Base-by-base conservation (phyloP, 2,888 invertebrate species). In the Anthrax anthrax region DNA sequence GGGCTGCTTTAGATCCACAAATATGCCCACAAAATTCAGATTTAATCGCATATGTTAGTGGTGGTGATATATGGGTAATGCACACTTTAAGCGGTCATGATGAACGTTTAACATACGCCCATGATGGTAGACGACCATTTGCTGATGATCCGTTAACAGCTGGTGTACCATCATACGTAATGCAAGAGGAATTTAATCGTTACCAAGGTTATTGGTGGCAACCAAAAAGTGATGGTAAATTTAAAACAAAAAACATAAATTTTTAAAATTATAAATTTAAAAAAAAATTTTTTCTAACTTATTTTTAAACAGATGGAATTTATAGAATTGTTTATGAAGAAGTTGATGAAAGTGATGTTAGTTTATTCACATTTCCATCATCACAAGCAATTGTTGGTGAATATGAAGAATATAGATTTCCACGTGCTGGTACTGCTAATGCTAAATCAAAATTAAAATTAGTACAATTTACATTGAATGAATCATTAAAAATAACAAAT, bases 191-290 rank as follows among this genome's bases (percentile, higher is more conserved):
- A 70, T 96, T 98, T 69, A 87, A 87, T 53, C 73, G 95, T 34
- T 97, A 92, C 65, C 89, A 88, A 48, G 97, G 96, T 0, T 95
- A 90, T 67, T 98, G 97, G 97, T 98, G 98, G 97, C 90, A 92
- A 60, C 90, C 92, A 0, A 73, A 74, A 53, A 75, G 77, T 41
- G 71, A 75, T 51, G 79, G 80, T 80, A 57, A 47, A 18, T 47
- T 37, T 9, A 16, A 16, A 16, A n/a, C 6, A n/a, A 8, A 36
- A 34, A 34, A n/a, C n/a, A n/a, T n/a, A n/a, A n/a, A n/a, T n/a
- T n/a, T 34, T 34, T 4, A 14, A 34, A 10, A n/a, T 14, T 34
- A 2, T 14, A 12, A 10, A 34, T 34, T 13, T 34, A 34, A 10
- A 34, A 34, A 34, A 27, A 27, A 27, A 27, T 23, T 23, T 6